Conservation (phyloP, 2,888 invertebrate species). For the Agriotes lineatus region DNA sequence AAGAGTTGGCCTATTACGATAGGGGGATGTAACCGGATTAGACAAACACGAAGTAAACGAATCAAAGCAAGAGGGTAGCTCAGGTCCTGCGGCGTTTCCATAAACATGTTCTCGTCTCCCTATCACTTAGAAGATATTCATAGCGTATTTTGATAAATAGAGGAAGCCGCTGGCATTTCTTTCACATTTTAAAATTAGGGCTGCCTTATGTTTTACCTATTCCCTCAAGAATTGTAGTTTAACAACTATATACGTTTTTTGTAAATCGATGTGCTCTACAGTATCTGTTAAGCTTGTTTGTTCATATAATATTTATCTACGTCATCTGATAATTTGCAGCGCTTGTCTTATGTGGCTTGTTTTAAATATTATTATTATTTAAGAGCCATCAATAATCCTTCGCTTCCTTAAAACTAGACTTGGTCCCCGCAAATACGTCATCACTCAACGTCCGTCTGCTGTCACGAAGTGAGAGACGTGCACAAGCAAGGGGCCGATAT, state of each 20-base stretch:
- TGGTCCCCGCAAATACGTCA: slow-evolving; percentile 20
- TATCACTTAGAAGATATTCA: background rate
- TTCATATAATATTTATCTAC: too few species aligned
- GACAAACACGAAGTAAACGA: slow-evolving; percentile 1
- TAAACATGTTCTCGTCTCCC: background rate
- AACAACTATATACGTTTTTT: too few species aligned
- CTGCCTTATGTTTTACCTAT: too few species aligned
- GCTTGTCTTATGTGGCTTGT: too few species aligned
- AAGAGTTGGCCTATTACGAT: background rate
- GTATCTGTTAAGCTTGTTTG: too few species aligned
- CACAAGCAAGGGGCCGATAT: slow-evolving; percentile 1
- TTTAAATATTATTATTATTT: too few species aligned
- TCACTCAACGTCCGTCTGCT: slow-evolving; percentile 22
- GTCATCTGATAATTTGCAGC: too few species aligned
- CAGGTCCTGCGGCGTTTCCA: background rate
- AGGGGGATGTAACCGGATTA: slow-evolving; percentile 4
- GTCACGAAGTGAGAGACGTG: slow-evolving; percentile 14
- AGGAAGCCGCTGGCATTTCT: too few species aligned
- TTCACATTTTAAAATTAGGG: too few species aligned
- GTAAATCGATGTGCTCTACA: too few species aligned
- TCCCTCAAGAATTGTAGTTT: too few species aligned
- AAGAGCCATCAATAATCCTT: background rate
- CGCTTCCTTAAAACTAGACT: background rate
- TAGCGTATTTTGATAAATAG: background rate
- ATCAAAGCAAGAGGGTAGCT: slow-evolving; percentile 8